Base-by-base conservation (phyloP, 2,113 vertebrate genomes). In the Pholis gunnellus region DNA sequence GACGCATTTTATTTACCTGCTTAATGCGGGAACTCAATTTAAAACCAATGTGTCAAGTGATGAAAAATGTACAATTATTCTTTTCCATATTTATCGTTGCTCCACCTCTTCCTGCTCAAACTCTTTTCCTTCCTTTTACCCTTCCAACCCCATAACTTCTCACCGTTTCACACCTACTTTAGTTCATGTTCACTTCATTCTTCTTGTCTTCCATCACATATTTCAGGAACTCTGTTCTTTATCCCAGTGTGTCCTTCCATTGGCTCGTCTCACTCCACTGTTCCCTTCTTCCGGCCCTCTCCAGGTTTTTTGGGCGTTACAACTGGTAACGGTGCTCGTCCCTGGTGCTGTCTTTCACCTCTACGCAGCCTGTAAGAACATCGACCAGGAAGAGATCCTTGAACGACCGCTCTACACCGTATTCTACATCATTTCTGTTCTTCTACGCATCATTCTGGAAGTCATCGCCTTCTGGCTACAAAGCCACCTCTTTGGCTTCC, bases 391-490 rank as follows among this genome's bases (percentile, higher is more conserved):
- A 89, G 95, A 96, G 78, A 97, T 96, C 82, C 95, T 97, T 15
- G 94, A 97, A 71, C 95, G 95, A 46, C 94, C 94, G 5, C 79
- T 94, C 89, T 97, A 96, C 79, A 95, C 95, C 2, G 87, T 94
- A 57, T 96, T 96, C 92, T 97, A 96, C 79, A 96, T 97, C 27
- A 96, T 96, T 60, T 97, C 97, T 65, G 95, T 97, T 86, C 95
- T 97, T 44, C 90, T 97, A 56, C 96, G 96, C 84, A 96, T 98
- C 85, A 94, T 96, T 78, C 91, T 97, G 81, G 97, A 98, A 89
- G 94, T 95, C 75, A 81, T 96, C 34, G 96, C 96, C 78, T 97
- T 98, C 93, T 97, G 96, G 96, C 95, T 97, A 65, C 96, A 97
- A 67, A 96, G 95, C 89, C 96, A 96, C 75, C 96, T 98, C 50